Conservation (phyloP, 2,113 vertebrate genomes). For the Jaculus jaculus region DNA sequence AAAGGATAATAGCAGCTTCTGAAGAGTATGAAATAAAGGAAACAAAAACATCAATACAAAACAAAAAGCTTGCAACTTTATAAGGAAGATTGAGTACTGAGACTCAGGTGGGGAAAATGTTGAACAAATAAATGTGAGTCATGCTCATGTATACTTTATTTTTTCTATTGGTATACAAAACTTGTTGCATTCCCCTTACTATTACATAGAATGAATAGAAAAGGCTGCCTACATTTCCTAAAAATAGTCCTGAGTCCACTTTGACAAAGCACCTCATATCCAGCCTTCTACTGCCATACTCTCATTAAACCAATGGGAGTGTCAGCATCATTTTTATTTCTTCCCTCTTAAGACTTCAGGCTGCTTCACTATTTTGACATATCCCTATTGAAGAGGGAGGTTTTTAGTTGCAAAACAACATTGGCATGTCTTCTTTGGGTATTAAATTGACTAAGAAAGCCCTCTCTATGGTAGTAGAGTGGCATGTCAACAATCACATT, state of each 20-base stretch:
- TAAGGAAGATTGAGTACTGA: constrained; percentile 25
- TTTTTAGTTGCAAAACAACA: constrained; percentile 65
- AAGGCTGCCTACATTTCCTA: constrained; percentile 55
- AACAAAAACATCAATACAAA: neutral
- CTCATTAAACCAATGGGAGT: constrained; percentile 60
- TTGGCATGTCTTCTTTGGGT: constrained; percentile 19
- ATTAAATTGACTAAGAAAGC: constrained; percentile 35
- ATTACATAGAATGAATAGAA: constrained; percentile 63
- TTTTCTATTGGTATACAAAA: constrained; percentile 54
- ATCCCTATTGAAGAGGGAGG: constrained; percentile 37
- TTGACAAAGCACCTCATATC: constrained; percentile 60
- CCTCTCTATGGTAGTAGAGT: neutral
- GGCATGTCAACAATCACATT: constrained; percentile 2
- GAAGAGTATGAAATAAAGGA: neutral
- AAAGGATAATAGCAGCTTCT: neutral
- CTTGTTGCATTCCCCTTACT: constrained; percentile 26
- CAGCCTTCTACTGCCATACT: constrained; percentile 4
- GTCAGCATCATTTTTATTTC: constrained; percentile 67
- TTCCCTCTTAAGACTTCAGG: neutral
- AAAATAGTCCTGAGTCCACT: constrained; percentile 72
- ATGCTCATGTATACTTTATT: constrained; percentile 34
- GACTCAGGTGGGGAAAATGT: neutral
- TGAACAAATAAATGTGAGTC: constrained; percentile 17
- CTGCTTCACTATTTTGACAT: constrained; percentile 58
- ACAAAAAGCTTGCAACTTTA: neutral